phyloP scores from a whole-genome alignment of 2,888 invertebrate genomes.

The Alsophila aescularia region DNA sequence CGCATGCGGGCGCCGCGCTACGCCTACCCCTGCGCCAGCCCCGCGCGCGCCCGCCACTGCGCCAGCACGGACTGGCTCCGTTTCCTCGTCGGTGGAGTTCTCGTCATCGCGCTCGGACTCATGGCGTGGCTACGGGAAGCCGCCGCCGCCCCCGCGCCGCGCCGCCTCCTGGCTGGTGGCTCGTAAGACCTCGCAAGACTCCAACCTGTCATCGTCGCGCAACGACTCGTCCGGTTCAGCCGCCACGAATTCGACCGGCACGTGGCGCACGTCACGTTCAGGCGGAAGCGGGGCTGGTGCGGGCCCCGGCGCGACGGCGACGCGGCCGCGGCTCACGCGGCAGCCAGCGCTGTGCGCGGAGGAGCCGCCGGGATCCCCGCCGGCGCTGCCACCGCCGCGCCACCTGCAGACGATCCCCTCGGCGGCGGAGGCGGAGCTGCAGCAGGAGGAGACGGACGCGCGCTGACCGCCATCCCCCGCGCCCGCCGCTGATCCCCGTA shows the following conservation, averaged over 20 bases:
- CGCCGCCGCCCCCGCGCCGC: conserved; percentile 91
- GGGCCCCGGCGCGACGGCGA: conserved; percentile 85
- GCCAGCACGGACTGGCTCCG: conserved; percentile 89
- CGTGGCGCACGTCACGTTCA: conserved; percentile 94
- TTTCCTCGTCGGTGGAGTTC: conserved; percentile 95
- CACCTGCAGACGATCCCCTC: conserved; percentile 72
- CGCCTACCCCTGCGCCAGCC: conserved; percentile 50
- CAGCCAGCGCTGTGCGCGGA: conserved; percentile 93
- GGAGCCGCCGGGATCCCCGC: conserved; percentile 81
- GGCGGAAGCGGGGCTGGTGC: conserved; percentile 90
- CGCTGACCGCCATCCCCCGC: conserved; percentile 43
- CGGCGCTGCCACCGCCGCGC: conserved; percentile 56
- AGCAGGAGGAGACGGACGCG: conserved; percentile 57
- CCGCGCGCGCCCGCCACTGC: conserved; percentile 60
- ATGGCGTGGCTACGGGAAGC: conserved; percentile 91
- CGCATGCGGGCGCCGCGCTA: conserved; percentile 53
- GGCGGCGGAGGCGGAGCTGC: conserved; percentile 68
- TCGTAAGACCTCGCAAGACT: conserved; percentile 96
- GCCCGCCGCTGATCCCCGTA: no score
- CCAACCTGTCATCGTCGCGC: conserved; percentile 94
- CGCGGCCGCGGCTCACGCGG: conserved; percentile 91
- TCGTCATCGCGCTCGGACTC: conserved; percentile 95
- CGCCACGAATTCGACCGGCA: conserved; percentile 95
- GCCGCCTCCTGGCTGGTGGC: conserved; percentile 95
- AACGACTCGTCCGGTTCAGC: conserved; percentile 96